These are phyloP conservation scores for Leptopilina boulardi DNA, from an alignment of 1,140 invertebrate species.

Conservation along the genomic window DNA sequence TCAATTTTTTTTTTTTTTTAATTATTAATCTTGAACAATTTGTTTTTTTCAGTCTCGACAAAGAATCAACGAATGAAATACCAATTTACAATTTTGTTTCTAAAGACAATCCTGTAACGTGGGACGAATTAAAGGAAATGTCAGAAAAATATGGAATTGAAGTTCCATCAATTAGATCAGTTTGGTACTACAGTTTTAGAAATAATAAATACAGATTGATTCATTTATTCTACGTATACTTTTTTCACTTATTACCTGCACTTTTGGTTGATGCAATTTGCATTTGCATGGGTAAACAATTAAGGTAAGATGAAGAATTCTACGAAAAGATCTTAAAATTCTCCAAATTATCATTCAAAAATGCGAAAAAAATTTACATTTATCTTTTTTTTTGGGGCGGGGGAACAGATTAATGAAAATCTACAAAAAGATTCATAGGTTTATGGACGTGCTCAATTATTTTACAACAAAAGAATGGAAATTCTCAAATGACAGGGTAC, in stretches of 20 bases:
- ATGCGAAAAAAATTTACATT: too few relatives aligned
- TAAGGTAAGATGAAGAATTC: slow-evolving; percentile 74
- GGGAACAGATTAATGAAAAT: slow-evolving; percentile 83
- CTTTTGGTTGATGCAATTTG: slow-evolving; percentile 80
- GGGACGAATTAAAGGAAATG: slow-evolving; percentile 69
- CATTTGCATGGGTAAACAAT: slow-evolving; percentile 78
- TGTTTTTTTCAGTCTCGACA: slow-evolving; percentile 51
- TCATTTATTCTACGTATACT: slow-evolving; percentile 74
- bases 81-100: slow-evolving; percentile 75
- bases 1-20: not conserved
- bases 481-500: slow-evolving; percentile 80
- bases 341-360: too few relatives aligned
- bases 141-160: slow-evolving; percentile 69
- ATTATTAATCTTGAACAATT: not conserved
- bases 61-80: slow-evolving; percentile 61
- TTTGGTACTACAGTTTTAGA: slow-evolving; percentile 79
- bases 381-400: too few relatives aligned
- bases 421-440: slow-evolving; percentile 82
- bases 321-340: too few relatives aligned
- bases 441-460: slow-evolving; percentile 83
- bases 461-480: slow-evolving; percentile 84
- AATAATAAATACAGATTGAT: slow-evolving; percentile 75
- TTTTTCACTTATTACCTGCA: slow-evolving; percentile 82
- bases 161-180: slow-evolving; percentile 67
- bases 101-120: slow-evolving; percentile 72